phyloP scores from a whole-genome alignment of 2,797 vertebrate species.

The Sparus aurata region DNA sequence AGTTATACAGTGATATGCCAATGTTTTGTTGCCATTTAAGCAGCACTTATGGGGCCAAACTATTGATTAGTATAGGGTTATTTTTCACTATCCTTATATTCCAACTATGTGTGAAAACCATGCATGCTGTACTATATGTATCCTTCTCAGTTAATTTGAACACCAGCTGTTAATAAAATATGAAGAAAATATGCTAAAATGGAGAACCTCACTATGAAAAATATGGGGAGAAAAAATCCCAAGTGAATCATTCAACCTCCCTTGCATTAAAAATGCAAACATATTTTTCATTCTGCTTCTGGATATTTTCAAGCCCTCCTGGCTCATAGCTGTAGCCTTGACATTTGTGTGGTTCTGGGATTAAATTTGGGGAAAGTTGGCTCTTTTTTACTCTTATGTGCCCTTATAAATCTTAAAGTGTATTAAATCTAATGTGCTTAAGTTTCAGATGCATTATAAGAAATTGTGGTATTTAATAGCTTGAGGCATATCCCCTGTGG shows the following conservation, averaged over 20 bases:
- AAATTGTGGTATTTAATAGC: slow-evolving; percentile 43
- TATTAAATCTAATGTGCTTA: slow-evolving; percentile 58
- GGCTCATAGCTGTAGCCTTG: slow-evolving; percentile 46
- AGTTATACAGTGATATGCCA: background rate
- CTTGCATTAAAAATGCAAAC: slow-evolving; percentile 26
- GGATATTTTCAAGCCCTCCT: slow-evolving; percentile 40
- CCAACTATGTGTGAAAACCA: background rate
- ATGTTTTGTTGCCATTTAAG: background rate
- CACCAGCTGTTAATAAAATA: background rate
- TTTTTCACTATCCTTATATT: background rate
- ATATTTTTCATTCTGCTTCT: slow-evolving; percentile 40
- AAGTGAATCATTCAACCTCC: slow-evolving; percentile 8
- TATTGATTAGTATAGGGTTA: background rate
- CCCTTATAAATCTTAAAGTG: slow-evolving; percentile 61
- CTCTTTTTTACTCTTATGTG: slow-evolving; percentile 57
- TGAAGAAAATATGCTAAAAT: slow-evolving; percentile 5
- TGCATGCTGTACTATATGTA: background rate
- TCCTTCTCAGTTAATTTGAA: background rate
- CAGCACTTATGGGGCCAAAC: background rate
- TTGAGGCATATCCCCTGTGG: slow-evolving; percentile 16
- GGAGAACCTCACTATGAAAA: slow-evolving; percentile 22
- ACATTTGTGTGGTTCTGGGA: slow-evolving; percentile 65
- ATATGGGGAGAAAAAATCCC: background rate
- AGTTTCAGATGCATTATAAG: slow-evolving; percentile 49
- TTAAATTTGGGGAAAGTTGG: slow-evolving; percentile 67